Percentiles rank a stretch among this genome's conserved stretches.
Evolutionary conservation across 2,888 invertebrate genomes (phyloP).

Genomic region (Drosophila formosana): DNA sequence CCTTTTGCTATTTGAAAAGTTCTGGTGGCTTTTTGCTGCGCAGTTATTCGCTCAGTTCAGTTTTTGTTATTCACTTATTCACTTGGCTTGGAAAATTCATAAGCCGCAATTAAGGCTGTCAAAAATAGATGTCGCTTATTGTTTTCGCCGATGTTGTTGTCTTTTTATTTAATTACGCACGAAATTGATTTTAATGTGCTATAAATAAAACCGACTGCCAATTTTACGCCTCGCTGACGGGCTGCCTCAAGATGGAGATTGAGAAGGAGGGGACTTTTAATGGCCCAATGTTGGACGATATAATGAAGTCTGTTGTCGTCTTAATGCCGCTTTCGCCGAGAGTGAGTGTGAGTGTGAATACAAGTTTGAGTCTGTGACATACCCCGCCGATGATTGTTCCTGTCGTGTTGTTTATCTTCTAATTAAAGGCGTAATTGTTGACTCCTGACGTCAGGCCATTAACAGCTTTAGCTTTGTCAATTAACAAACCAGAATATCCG

Average conservation of each 20-base stretch:
- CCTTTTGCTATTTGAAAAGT: slow-evolving; percentile 31
- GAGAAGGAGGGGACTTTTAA: slow-evolving; percentile 22
- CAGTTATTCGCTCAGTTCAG: neutral
- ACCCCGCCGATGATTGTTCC: slow-evolving; percentile 37
- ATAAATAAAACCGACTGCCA: slow-evolving; percentile 71
- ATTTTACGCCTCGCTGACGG: slow-evolving; percentile 57
- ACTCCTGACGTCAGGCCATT: slow-evolving; percentile 66
- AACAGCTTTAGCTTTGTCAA: slow-evolving; percentile 46
- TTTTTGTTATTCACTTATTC: neutral
- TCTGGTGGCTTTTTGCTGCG: slow-evolving; percentile 16
- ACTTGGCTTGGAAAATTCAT: slow-evolving; percentile 29
- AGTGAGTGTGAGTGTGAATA: neutral
- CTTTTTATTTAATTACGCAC: slow-evolving; percentile 66
- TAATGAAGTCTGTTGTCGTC: slow-evolving; percentile 69
- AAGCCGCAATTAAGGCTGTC: slow-evolving; percentile 52
- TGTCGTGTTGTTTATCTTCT: slow-evolving; percentile 54
- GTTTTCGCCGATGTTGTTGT: slow-evolving; percentile 28
- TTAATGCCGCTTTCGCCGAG: slow-evolving; percentile 20
- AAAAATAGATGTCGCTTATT: slow-evolving; percentile 57
- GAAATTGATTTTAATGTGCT: slow-evolving; percentile 78
- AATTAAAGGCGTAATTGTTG: slow-evolving; percentile 72
- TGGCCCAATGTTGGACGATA: slow-evolving; percentile 49
- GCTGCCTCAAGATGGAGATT: neutral
- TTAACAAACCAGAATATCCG: slow-evolving; percentile 13
- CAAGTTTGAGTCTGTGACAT: neutral